A percentile compares a stretch with the other conserved stretches of the same genome.
Conservation (phyloP, 1,140 invertebrate species). For the Metopolophium dirhodum region DNA sequence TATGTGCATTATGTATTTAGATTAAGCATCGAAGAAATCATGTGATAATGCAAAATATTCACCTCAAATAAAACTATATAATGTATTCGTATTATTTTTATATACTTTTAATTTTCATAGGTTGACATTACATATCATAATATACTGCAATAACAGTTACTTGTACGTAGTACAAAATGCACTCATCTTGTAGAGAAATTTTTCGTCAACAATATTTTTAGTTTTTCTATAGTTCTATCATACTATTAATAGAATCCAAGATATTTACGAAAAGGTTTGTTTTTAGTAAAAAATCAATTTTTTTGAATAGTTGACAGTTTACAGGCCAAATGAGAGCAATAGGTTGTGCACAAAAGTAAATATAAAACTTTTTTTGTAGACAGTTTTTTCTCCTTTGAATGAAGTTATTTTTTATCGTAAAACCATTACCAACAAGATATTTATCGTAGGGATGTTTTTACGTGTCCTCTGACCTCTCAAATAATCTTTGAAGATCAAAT, state of each 20-base stretch:
- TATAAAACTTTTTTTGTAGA: not conserved
- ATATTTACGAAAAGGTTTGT: not conserved
- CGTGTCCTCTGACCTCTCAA: not conserved
- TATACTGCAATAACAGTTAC: not conserved
- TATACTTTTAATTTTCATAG: not conserved
- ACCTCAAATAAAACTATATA: not conserved
- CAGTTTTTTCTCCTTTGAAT: not conserved
- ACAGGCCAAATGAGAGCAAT: not conserved
- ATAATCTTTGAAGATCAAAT: not conserved
- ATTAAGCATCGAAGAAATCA: not conserved
- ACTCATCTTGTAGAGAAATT: not conserved
- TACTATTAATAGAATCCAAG: not conserved
- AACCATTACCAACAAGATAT: not conserved
- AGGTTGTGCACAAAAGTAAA: not conserved
- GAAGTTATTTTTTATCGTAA: not conserved
- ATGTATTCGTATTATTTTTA: not conserved
- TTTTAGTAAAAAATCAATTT: not conserved
- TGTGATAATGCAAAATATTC: not conserved
- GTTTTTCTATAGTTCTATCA: too few relatives aligned
- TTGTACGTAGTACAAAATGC: not conserved
- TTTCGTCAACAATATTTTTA: too few relatives aligned
- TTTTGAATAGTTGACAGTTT: not conserved
- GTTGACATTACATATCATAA: not conserved
- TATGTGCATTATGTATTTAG: not conserved
- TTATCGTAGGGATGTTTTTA: not conserved